A percentile compares a stretch with the other conserved stretches of the same genome.
These are phyloP conservation scores for Merodon equestris DNA, from an alignment of 2,888 invertebrate species.

Conservation along the genomic window DNA sequence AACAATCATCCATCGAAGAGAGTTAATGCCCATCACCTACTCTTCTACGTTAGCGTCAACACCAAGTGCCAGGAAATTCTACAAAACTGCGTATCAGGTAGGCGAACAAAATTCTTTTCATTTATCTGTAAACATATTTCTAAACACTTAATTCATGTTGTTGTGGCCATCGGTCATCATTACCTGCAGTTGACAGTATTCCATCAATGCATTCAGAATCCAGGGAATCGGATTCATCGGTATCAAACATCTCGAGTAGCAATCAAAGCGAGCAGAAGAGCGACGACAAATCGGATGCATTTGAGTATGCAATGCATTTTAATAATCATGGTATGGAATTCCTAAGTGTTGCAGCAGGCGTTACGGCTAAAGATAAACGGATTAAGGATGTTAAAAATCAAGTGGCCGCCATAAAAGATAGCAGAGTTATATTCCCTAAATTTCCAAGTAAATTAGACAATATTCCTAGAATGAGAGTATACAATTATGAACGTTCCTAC, in stretches of 20 bases:
- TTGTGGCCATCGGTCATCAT: slow-evolving; percentile 34
- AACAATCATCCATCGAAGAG: slow-evolving; percentile 85
- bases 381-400: slow-evolving; percentile 90
- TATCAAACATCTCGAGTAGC: slow-evolving; percentile 70
- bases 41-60: slow-evolving; percentile 87
- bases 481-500: slow-evolving; percentile 4
- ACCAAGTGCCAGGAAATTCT: slow-evolving; percentile 87
- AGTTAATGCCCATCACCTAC: slow-evolving; percentile 85
- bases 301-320: slow-evolving; percentile 73
- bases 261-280: slow-evolving; percentile 71
- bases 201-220: slow-evolving; percentile 74
- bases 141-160: too few relatives aligned
- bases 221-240: slow-evolving; percentile 70
- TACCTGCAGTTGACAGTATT: slow-evolving; percentile 65
- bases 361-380: slow-evolving; percentile 93
- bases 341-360: slow-evolving; percentile 90
- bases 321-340: slow-evolving; percentile 80
- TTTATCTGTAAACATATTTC: background rate
- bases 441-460: slow-evolving; percentile 71
- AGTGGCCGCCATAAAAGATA: slow-evolving; percentile 75
- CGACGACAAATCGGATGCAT: slow-evolving; percentile 71
- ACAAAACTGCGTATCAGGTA: slow-evolving; percentile 81
- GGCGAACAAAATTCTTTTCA: slow-evolving; percentile 51
- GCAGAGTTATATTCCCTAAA: slow-evolving; percentile 74
- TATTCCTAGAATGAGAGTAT: background rate